Evolutionary conservation across 2,797 vertebrate genomes (phyloP).

Genomic region (Tinamus major): DNA sequence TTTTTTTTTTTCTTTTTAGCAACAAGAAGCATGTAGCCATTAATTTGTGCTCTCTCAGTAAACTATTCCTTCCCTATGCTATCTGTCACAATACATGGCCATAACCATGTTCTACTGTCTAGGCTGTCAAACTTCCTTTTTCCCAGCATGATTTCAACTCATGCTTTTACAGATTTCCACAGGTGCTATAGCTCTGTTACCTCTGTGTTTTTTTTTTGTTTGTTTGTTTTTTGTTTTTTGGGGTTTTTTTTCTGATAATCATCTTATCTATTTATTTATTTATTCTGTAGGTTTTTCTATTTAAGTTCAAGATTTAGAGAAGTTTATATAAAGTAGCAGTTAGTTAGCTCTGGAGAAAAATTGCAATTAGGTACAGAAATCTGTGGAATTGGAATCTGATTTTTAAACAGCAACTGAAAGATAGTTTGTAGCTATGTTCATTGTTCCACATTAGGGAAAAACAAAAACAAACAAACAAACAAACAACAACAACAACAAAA

Average conservation of each 20-base stretch:
- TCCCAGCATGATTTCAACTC: fast-evolving
- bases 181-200: background rate
- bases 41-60: background rate
- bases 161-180: background rate
- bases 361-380: fast-evolving
- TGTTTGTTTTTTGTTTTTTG: too few species aligned
- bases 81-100: background rate
- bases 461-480: background rate
- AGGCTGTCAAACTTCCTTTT: background rate
- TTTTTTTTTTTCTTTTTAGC: too few species aligned
- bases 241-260: background rate
- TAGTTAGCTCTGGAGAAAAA: background rate
- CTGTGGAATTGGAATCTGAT: background rate
- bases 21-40: background rate
- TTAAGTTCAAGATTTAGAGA: background rate
- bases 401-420: background rate
- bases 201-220: too few species aligned
- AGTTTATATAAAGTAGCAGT: background rate
- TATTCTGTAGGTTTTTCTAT: background rate
- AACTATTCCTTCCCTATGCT: background rate
- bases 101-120: background rate
- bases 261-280: background rate
- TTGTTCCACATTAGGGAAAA: background rate
- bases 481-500: too few species aligned
- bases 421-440: background rate